phyloP scores from a whole-genome alignment of 1,140 invertebrate genomes.

The Heliconius himera region DNA sequence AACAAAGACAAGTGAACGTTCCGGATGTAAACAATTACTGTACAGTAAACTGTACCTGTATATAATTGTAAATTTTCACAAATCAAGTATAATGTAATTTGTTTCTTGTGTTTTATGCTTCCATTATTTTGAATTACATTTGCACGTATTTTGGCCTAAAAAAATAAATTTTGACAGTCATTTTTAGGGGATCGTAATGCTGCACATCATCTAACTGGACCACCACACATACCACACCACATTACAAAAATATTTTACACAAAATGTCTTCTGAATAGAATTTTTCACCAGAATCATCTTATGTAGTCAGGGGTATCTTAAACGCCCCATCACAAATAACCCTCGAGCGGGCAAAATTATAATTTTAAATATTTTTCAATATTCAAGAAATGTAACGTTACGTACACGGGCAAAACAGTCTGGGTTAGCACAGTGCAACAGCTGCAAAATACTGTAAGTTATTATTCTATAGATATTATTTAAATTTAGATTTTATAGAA shows the following conservation, averaged over 20 bases:
- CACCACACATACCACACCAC: too few relatives aligned
- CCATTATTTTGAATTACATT: too few relatives aligned
- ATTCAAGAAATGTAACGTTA: constrained; percentile 13
- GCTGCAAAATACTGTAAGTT: not conserved
- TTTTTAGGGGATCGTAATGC: too few relatives aligned
- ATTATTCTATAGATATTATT: not conserved
- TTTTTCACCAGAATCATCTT: not conserved
- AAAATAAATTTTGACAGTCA: too few relatives aligned
- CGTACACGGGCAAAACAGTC: not conserved
- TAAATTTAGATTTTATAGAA: not conserved
- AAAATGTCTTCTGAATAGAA: too few relatives aligned
- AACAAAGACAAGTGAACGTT: constrained; percentile 22
- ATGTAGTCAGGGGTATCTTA: not conserved
- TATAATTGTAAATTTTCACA: not conserved
- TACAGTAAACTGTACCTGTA: not conserved
- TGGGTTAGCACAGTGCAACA: not conserved
- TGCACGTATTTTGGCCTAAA: too few relatives aligned
- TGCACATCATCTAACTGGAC: too few relatives aligned
- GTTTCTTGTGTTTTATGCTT: not conserved
- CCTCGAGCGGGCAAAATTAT: not conserved
- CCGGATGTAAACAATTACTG: not conserved
- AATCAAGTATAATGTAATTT: not conserved
- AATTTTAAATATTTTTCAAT: not conserved
- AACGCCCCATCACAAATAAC: not conserved
- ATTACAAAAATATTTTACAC: too few relatives aligned